phyloP scores from a whole-genome alignment of 1,140 invertebrate species.

The Bombus breviceps region DNA sequence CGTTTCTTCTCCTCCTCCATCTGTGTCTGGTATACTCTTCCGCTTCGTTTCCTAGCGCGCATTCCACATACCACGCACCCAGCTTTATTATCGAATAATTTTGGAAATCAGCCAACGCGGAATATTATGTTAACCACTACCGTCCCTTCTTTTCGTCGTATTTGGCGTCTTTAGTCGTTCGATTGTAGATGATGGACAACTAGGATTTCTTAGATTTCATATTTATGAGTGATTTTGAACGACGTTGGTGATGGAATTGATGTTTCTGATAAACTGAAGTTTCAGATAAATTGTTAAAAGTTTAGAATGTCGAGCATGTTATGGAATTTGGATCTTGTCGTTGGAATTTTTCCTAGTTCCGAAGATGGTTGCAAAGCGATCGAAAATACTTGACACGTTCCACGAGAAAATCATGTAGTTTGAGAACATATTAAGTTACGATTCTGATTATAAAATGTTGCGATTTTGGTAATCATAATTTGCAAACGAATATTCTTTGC shows the following conservation, averaged over 20 bases:
- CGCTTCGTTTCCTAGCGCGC: slow-evolving; percentile 1
- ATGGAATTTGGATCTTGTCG: not conserved
- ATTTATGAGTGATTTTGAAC: too few species aligned
- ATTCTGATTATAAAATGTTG: too few species aligned
- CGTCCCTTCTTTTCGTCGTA: not conserved
- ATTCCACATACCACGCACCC: slow-evolving; percentile 10
- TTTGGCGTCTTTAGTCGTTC: not conserved
- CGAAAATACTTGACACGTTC: not conserved
- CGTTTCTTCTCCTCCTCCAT: slow-evolving; percentile 14
- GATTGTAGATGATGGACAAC: not conserved
- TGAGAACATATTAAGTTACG: too few species aligned
- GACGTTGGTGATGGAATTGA: not conserved
- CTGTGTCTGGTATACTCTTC: slow-evolving; percentile 26
- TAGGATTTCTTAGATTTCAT: not conserved
- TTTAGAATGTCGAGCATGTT: not conserved
- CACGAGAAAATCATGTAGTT: not conserved
- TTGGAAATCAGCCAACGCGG: slow-evolving; percentile 64
- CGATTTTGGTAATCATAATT: too few species aligned
- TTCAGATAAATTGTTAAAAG: not conserved
- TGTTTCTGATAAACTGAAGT: not conserved
- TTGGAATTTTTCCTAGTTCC: not conserved
- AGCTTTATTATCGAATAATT: slow-evolving; percentile 57
- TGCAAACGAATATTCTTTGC: too few species aligned
- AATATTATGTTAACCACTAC: slow-evolving; percentile 22
- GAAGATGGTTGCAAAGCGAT: not conserved